phyloP scores from a whole-genome alignment of 2,797 vertebrate genomes.

The Aldrovandia affinis region DNA sequence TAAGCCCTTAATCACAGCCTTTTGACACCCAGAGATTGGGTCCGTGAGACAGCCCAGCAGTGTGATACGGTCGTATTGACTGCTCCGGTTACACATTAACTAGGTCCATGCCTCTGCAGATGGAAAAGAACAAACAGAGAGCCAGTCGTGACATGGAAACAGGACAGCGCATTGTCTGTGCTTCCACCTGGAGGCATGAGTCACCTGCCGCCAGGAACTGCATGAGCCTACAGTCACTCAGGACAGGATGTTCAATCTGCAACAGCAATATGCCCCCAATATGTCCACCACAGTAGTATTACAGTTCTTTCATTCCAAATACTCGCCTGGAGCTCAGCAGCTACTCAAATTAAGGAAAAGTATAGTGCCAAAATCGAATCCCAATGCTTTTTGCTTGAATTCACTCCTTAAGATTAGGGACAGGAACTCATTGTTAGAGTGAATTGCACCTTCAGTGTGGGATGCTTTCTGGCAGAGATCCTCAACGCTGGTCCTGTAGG shows the following conservation, averaged over 20 bases:
- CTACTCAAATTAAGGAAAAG: no score
- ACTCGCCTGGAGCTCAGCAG: no score
- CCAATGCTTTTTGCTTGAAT: background rate
- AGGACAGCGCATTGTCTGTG: constrained; percentile 20
- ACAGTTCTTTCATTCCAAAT: no score
- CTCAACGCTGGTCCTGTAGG: no score
- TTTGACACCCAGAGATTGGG: constrained; percentile 82
- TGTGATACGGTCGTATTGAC: constrained; percentile 73
- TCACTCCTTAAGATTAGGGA: background rate
- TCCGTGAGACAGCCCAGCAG: constrained; percentile 66
- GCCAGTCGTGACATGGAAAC: background rate
- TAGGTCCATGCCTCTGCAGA: background rate
- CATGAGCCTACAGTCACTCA: background rate
- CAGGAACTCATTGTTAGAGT: background rate
- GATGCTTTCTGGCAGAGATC: no score
- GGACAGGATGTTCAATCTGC: no score
- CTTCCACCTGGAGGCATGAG: constrained; percentile 15
- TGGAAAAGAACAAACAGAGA: constrained; percentile 24
- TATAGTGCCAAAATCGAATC: background rate
- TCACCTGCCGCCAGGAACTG: constrained; percentile 14
- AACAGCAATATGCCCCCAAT: no score
- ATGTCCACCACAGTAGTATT: no score
- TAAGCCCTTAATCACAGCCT: constrained; percentile 79
- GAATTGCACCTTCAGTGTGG: background rate
- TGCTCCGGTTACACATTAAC: constrained; percentile 77